These are phyloP conservation scores for Diploptera punctata DNA, from an alignment of 2,888 invertebrate species.

Conservation along the genomic window DNA sequence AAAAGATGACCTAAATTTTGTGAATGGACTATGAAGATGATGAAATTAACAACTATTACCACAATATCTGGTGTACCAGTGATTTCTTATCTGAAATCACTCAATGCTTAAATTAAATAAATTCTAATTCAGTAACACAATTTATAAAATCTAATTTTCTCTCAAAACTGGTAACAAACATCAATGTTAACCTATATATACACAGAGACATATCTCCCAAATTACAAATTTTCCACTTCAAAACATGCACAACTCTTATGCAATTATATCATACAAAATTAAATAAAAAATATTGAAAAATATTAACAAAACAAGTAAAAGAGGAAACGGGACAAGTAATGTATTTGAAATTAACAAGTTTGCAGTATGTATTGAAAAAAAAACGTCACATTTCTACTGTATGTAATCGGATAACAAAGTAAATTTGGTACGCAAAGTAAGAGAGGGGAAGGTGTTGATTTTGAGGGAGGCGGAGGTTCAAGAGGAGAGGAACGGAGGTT, in stretches of 20 bases:
- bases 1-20: too few species aligned
- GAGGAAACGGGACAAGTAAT: constrained; percentile 4
- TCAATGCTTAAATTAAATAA: too few species aligned
- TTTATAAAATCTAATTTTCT: too few species aligned
- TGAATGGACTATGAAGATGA: too few species aligned
- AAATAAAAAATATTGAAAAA: background rate
- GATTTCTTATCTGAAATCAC: too few species aligned
- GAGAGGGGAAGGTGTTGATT: constrained; percentile 1
- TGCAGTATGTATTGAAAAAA: constrained; percentile 7
- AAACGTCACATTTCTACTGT: constrained; percentile 4
- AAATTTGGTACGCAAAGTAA: background rate
- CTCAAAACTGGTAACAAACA: too few species aligned
- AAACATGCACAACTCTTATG: background rate
- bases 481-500: background rate
- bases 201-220: too few species aligned
- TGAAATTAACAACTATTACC: too few species aligned
- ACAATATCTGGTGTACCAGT: too few species aligned
- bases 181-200: too few species aligned
- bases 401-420: constrained; percentile 17
- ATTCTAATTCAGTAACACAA: too few species aligned
- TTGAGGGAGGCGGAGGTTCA: background rate
- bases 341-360: constrained; percentile 18
- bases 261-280: background rate
- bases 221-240: too few species aligned
- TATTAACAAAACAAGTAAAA: background rate